Evolutionary conservation across 2,113 vertebrate species (phyloP), one percentile per base, ranked within the genome.

Genomic region (Cathartes aura): DNA sequence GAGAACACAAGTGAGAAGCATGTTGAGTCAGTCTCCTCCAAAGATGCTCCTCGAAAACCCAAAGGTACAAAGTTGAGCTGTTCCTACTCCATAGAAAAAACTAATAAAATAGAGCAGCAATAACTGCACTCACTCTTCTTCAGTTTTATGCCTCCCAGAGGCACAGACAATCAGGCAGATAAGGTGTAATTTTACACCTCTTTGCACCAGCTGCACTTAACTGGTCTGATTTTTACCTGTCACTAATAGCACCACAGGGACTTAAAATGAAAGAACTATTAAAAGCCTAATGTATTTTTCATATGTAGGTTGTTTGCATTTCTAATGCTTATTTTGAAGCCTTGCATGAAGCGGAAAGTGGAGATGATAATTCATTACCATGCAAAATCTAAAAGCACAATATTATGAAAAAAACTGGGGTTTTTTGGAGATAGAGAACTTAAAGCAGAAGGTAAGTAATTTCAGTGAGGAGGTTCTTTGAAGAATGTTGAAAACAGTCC

Each of bases 201-300:
- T 91, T 59, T 81, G 72, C 80, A 88, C 50, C 27, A 88, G 85
- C 79, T 93, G 73, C 58, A 81, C 64, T 84, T 90, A 93, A 94
- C 63, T 74, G 36, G 43, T 78, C 86, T 92, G 86, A 89, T 87
- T 95, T 95, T 95, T 89, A 97, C 92, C 91, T 97, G 64, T 90
- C 91, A 64, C 72, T 87, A 95, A 87, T 22, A 92, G 68, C 59
- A 87, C 86, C 67, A 71, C 55, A 67, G 92, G 95, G 85, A 90
- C 89, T 84, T 87, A 52, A 94, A 94, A 71, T 5, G 38, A 78
- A 89, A 78, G 45, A 73, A 92, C 82, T 90, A 87, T 82, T 87
- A 95, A 92, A 90, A 95, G 83, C 32, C 34, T 82, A 59, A 91
- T 75, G 80, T 91, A 68, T 93, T 93, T 96, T 93, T 93, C 75